Base-by-base conservation (phyloP, 2,113 vertebrate species). In the Lamprologus lemairii region DNA sequence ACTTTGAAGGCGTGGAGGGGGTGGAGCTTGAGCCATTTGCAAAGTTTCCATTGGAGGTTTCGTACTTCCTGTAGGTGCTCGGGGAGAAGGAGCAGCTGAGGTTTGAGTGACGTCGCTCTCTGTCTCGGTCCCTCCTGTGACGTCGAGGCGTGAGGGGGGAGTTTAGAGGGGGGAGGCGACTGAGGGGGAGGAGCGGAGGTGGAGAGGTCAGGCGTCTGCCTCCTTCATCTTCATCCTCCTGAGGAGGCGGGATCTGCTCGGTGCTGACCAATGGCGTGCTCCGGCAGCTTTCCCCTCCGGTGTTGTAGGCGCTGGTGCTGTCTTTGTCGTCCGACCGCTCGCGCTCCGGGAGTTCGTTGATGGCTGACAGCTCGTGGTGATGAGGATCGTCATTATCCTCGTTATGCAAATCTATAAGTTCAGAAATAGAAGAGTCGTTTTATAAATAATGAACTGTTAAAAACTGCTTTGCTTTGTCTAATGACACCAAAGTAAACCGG, bases 241-340 rank as follows among this genome's bases (percentile, higher is more conserved):
- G 88, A 10, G 94, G 88, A 73, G 94, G 89, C 0, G 91, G 92
- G 89, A 95, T 95, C 33, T 95, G 96, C 79, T 97, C 96, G 0
- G 91, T 92, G 6, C 93, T 92, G 23, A 96, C 91, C 55, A 96
- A 58, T 0, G 97, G 97, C 1, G 97, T 97, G 92, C 97, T 97
- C 19, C 96, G 95, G 87, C 97, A 97, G 94, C 97, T 98, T 92
- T 97, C 97, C 2, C 97, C 97, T 0, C 95, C 95, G 0, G 97
- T 98, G 95, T 98, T 97, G 94, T 98, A 98, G 84, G 97, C 97
- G 26, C 97, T 97, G 88, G 97, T 97, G 93, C 96, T 97, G 94
- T 98, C 97, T 60, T 96, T 97, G 89, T 97, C 97, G 21, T 98
- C 97, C 0, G 97, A 96, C 2, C 95, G 88, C 16, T 96, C 97